Evolutionary conservation across 2,888 invertebrate species (phyloP).

Genomic region (Busseola fusca): DNA sequence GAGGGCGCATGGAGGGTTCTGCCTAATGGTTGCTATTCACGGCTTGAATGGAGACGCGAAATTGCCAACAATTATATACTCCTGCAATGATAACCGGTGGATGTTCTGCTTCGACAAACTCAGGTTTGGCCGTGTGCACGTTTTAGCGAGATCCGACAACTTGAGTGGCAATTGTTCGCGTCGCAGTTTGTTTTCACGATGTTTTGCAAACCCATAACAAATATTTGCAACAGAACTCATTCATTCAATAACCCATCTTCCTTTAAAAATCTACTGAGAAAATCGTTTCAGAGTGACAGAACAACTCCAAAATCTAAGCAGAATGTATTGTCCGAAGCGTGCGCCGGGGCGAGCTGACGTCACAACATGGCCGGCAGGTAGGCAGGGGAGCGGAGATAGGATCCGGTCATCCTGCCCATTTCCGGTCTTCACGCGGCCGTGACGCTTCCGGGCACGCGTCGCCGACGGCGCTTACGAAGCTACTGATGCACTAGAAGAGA

Average conservation of each 20-base stretch:
- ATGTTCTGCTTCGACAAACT: slow-evolving; percentile 79
- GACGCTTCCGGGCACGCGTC: slow-evolving; percentile 89
- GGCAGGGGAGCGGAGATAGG: slow-evolving; percentile 87
- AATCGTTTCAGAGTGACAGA: slow-evolving; percentile 58
- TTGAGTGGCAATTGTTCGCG: slow-evolving; percentile 40
- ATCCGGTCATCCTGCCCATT: slow-evolving; percentile 89
- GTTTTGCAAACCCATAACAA: not conserved
- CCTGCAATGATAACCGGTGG: slow-evolving; percentile 87
- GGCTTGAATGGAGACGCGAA: slow-evolving; percentile 85
- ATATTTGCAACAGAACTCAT: not conserved
- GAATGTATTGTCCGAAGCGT: slow-evolving; percentile 62
- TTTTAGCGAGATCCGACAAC: slow-evolving; percentile 57
- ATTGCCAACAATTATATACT: slow-evolving; percentile 89
- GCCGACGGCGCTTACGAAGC: slow-evolving; percentile 78
- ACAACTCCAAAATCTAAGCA: slow-evolving; percentile 67
- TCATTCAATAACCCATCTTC: not conserved
- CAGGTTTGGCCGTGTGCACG: slow-evolving; percentile 66
- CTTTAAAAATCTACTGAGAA: slow-evolving; percentile 31
- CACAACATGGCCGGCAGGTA: slow-evolving; percentile 86
- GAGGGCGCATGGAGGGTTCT: slow-evolving; percentile 82
- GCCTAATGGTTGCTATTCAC: slow-evolving; percentile 88
- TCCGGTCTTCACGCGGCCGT: slow-evolving; percentile 89
- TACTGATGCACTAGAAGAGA: slow-evolving; percentile 75
- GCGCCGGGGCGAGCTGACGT: slow-evolving; percentile 77
- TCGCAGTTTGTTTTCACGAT: slow-evolving; percentile 9